A percentile compares a stretch with the other conserved stretches of the same genome.
These are phyloP conservation scores for Eidolon dupreanum DNA, from an alignment of 2,797 vertebrate species.

Conservation along the genomic window DNA sequence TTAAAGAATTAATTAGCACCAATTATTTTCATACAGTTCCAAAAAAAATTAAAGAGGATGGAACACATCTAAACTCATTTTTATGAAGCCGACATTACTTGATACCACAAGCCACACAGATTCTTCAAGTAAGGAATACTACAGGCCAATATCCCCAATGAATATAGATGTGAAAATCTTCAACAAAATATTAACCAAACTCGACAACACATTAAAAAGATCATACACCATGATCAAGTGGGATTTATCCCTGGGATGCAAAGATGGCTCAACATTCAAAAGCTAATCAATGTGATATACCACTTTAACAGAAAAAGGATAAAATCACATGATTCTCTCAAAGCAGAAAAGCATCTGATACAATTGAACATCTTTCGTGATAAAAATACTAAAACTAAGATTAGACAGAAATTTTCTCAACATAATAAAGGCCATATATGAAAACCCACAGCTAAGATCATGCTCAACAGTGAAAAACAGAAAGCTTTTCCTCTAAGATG, in stretches of 20 bases:
- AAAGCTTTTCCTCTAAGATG: neutral
- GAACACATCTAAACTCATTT: neutral
- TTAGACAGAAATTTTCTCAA: neutral
- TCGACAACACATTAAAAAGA: neutral
- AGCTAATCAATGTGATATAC: neutral
- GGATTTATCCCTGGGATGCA: neutral
- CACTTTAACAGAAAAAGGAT: neutral
- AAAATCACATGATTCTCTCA: neutral
- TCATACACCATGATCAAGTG: neutral
- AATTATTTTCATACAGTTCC: neutral
- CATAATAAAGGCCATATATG: neutral
- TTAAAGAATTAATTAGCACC: neutral
- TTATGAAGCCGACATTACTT: neutral
- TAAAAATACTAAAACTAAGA: neutral
- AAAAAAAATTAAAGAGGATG: neutral
- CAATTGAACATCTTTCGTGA: neutral
- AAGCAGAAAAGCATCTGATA: neutral
- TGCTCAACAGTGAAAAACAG: neutral
- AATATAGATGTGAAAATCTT: neutral
- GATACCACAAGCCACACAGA: neutral
- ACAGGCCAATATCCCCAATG: neutral
- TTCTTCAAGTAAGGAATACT: neutral
- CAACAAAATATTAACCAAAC: neutral
- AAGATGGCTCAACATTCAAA: neutral
- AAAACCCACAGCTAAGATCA: neutral